Percentiles rank a stretch among this genome's conserved stretches.
phyloP scores from a whole-genome alignment of 2,113 vertebrate species.

The Tichodroma muraria region DNA sequence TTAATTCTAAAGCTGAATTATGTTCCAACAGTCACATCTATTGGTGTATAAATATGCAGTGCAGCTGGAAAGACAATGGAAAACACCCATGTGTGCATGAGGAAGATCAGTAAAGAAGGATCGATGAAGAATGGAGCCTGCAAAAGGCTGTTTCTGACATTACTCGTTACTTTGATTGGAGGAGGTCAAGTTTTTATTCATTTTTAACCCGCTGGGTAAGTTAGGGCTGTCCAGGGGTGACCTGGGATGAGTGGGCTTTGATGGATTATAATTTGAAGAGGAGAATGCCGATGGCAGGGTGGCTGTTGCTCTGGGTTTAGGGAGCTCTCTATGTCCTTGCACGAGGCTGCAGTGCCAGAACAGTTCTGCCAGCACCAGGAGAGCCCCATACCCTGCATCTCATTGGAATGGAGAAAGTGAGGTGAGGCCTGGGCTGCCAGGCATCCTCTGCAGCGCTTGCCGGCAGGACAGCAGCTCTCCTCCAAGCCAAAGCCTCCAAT shows the following conservation, averaged over 20 bases:
- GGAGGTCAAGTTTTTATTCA: not conserved
- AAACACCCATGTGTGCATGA: accelerated
- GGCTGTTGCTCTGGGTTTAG: not conserved
- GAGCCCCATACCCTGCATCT: not conserved
- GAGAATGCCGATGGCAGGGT: accelerated
- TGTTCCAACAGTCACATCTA: not conserved
- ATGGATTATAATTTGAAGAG: not conserved
- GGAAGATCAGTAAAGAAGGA: not conserved
- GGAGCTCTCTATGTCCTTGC: not conserved
- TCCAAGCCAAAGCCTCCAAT: not conserved
- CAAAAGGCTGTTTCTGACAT: not conserved
- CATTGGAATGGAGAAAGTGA: not conserved
- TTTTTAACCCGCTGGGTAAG: slow-evolving; percentile 12
- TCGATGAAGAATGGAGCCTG: not conserved
- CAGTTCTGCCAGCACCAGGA: not conserved
- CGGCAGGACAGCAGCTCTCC: not conserved
- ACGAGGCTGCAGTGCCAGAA: not conserved
- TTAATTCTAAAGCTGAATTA: not conserved
- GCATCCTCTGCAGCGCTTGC: accelerated
- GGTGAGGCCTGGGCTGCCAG: not conserved
- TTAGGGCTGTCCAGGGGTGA: not conserved
- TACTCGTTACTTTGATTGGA: not conserved
- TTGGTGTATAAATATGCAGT: not conserved
- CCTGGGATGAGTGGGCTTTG: not conserved
- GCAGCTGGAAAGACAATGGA: not conserved